Evolutionary conservation across 2,797 vertebrate species (phyloP).

Genomic region (Alfaro cultratus): DNA sequence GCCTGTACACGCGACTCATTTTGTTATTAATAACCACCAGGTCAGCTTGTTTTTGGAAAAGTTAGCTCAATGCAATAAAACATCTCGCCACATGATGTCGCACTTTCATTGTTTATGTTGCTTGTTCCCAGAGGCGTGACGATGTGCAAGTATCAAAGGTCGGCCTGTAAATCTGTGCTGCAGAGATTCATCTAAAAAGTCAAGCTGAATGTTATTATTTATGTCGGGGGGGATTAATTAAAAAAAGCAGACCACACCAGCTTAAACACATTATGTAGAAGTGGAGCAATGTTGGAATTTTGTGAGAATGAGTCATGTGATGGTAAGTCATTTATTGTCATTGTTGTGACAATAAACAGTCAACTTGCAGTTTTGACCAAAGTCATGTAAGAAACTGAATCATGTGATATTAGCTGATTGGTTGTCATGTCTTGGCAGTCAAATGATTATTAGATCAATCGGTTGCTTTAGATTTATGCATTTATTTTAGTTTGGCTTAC

Average conservation of each 20-base stretch:
- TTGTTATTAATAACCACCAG: not conserved
- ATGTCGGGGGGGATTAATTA: not conserved
- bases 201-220: not conserved
- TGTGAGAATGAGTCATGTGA: not conserved
- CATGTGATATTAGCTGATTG: not conserved
- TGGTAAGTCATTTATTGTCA: too few relatives aligned
- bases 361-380: not conserved
- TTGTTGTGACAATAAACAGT: not conserved
- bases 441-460: not conserved
- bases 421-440: not conserved
- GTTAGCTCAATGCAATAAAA: not conserved
- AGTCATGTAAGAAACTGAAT: not conserved
- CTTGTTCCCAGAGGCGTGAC: not conserved
- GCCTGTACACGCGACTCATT: not conserved
- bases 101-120: not conserved
- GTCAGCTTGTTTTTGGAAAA: not conserved
- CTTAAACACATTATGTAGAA: not conserved
- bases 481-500: not conserved
- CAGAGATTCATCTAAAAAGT: not conserved
- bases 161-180: not conserved
- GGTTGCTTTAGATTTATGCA: not conserved
- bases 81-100: conserved; percentile 22
- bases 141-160: not conserved
- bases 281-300: not conserved
- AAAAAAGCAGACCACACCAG: not conserved